Conservation (phyloP, 2,888 invertebrate species). For the Campopleginae sp. region DNA sequence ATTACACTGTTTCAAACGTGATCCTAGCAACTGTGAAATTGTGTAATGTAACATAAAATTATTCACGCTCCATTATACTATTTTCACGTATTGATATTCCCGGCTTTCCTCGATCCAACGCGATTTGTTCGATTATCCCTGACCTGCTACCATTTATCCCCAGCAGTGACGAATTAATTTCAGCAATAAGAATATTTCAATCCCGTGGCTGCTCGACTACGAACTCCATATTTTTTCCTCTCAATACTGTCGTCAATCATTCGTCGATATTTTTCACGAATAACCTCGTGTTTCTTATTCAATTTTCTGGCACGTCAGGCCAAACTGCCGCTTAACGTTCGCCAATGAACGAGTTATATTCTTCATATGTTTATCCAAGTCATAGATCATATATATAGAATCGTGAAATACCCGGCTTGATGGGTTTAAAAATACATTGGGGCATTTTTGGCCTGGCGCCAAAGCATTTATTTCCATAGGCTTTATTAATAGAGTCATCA, state of each 20-base stretch:
- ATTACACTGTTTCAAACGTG: constrained; percentile 33
- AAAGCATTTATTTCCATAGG: constrained; percentile 61
- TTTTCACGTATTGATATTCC: constrained; percentile 19
- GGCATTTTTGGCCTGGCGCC: constrained; percentile 66
- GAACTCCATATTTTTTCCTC: background rate
- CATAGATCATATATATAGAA: constrained; percentile 65
- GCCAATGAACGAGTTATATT: constrained; percentile 57
- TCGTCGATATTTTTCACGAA: background rate
- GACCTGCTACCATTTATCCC: background rate
- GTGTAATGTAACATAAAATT: constrained; percentile 35
- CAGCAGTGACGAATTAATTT: background rate
- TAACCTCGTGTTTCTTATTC: constrained; percentile 32
- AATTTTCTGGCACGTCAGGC: constrained; percentile 52
- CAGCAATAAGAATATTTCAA: background rate
- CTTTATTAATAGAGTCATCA: constrained; percentile 61
- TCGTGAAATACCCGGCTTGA: constrained; percentile 37
- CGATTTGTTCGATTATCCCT: background rate
- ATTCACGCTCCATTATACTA: constrained; percentile 7
- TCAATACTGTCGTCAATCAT: background rate
- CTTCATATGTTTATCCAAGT: constrained; percentile 62
- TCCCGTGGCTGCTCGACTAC: too few relatives aligned
- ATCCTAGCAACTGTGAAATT: constrained; percentile 23
- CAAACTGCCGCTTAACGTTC: constrained; percentile 32
- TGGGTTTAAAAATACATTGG: constrained; percentile 68
- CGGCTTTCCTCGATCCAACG: background rate